Evolutionary conservation across 2,888 invertebrate species (phyloP).

Genomic region (Lochmaea capreae): DNA sequence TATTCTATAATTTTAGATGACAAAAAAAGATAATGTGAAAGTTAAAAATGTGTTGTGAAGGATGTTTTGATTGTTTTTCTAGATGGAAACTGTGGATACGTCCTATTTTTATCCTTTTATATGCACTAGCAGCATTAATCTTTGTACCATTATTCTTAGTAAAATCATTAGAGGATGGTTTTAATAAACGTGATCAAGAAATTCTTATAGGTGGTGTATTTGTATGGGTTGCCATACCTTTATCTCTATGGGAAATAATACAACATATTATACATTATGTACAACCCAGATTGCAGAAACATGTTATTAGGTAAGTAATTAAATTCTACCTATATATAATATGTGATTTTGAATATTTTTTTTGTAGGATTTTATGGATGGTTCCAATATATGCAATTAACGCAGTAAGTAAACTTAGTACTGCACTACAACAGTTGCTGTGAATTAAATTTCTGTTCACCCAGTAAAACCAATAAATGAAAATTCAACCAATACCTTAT

Average conservation of each 20-base stretch:
- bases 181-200: constrained; percentile 82
- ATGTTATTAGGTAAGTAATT: constrained; percentile 83
- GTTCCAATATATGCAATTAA: constrained; percentile 96
- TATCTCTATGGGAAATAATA: constrained; percentile 94
- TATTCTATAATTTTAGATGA: constrained; percentile 9
- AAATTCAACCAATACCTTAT: too few relatives aligned
- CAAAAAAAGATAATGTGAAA: constrained; percentile 29
- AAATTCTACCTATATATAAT: neutral
- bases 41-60: constrained; percentile 56
- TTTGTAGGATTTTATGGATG: constrained; percentile 93
- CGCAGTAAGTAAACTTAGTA: constrained; percentile 78
- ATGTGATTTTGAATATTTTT: constrained; percentile 6
- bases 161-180: constrained; percentile 83
- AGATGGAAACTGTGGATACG: constrained; percentile 91
- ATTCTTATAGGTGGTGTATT: constrained; percentile 91
- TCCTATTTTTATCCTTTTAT: constrained; percentile 83
- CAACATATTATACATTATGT: constrained; percentile 95
- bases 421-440: too few relatives aligned
- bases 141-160: constrained; percentile 86
- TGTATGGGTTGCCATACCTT: constrained; percentile 89
- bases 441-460: neutral
- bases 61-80: constrained; percentile 59
- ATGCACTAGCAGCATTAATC: constrained; percentile 83
- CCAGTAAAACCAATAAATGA: too few relatives aligned
- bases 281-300: constrained; percentile 91